Base-by-base conservation (phyloP, 2,797 vertebrate genomes). In the Lateolabrax maculatus region DNA sequence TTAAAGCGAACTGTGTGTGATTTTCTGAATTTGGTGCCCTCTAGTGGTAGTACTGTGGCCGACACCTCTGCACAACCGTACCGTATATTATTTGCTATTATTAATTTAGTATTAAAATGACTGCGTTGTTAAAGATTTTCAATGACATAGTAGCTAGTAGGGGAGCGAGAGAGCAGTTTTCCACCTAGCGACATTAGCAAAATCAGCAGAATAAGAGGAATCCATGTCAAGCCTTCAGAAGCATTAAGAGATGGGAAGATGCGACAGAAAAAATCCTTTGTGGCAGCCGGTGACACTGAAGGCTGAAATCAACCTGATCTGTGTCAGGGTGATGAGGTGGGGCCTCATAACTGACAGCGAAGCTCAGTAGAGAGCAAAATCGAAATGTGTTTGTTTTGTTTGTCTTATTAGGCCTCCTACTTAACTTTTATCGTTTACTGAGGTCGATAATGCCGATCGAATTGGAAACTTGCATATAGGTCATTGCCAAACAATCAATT, bases 211-310 rank as follows among this genome's bases (percentile, higher is more conserved):
- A 62, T 19, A 25, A 36, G 15, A 63, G 34, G 3, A 69, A 66
- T 39, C 18, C 15, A 39, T 23, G 43, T 74, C 46, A 44, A 58
- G 29, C 44, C 21, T 48, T 57, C 53, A 65, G 23, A 37, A 21
- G 29, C 44, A 18, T 48, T 57, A 48, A 65, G 23, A 37, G 21
- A 23, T 77, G 29, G 9, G 8, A 56, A 48, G 36, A 60, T 61
- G 19, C 43, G 43, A 37, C 43, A 41, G 21, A 69, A 21, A 37
- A 80, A 36, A 78, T 80, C 44, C 36, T 61, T 68, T 44, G 46
- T 46, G n/a, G 36, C 57, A 53, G 48, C 48, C 27, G 12, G n/a
- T 21, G 60, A 71, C 39, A 53, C 10, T 13, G 27, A 44, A 56
- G 36, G 43, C 44, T 75, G 48, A 71, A 56, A 62, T 66, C 56